Evolutionary conservation across 92 coral and sea anemone genomes (phyloP).

Genomic region (Virgularia gustaviana): DNA sequence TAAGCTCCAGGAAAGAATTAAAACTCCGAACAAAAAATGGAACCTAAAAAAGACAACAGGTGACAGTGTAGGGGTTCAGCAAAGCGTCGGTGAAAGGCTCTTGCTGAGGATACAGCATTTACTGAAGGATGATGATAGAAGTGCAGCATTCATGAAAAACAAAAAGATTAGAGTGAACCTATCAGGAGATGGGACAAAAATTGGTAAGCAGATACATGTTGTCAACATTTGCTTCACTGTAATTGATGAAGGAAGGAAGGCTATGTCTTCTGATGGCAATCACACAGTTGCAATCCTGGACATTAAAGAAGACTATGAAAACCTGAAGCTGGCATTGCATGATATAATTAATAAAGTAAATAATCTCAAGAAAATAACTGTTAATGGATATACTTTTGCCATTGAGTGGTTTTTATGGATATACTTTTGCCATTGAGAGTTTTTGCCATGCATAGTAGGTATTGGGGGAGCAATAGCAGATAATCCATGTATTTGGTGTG

Average conservation of each 20-base stretch:
- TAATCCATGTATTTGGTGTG: constrained; percentile 38
- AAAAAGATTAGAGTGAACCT: constrained; percentile 34
- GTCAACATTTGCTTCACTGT: too few relatives aligned
- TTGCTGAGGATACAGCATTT: constrained; percentile 7
- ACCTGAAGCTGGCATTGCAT: constrained; percentile 7
- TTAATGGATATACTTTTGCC: background rate
- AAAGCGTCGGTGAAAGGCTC: constrained; percentile 25
- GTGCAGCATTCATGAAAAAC: background rate
- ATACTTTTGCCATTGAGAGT: constrained; percentile 26
- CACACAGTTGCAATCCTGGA: constrained; percentile 22
- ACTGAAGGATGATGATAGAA: background rate
- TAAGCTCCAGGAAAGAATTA: background rate
- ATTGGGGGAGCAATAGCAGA: constrained; percentile 9
- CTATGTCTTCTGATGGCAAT: constrained; percentile 34
- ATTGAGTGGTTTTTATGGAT: constrained; percentile 16
- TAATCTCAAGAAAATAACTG: background rate
- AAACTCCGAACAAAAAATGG: too few relatives aligned
- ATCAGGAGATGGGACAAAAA: constrained; percentile 31
- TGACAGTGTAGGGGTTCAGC: too few relatives aligned
- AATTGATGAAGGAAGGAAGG: background rate
- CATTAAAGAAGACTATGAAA: background rate
- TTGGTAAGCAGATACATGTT: constrained; percentile 36
- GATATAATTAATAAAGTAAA: constrained; percentile 9
- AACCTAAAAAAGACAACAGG: too few relatives aligned
- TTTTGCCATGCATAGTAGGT: constrained; percentile 5